Conservation (phyloP, 2,888 invertebrate genomes). For the Stenichneumon culpator region DNA sequence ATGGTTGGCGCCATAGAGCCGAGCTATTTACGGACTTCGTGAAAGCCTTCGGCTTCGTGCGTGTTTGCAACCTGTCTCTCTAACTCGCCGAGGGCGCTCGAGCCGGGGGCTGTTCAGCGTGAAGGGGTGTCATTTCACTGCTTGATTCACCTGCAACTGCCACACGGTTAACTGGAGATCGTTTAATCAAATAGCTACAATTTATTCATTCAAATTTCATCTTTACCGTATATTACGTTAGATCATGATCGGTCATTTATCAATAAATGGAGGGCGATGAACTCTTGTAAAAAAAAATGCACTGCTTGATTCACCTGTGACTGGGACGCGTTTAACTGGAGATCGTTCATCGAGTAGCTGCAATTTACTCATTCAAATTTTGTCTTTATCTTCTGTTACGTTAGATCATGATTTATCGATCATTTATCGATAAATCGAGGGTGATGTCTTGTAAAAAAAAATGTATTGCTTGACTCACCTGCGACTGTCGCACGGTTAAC, state of each 20-base stretch:
- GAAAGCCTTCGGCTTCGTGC: slow-evolving; percentile 29
- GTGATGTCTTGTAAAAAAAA: not conserved
- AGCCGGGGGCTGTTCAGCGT: slow-evolving; percentile 22
- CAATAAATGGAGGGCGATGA: not conserved
- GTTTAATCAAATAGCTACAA: slow-evolving; percentile 24
- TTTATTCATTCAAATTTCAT: slow-evolving; percentile 26
- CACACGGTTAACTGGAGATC: slow-evolving; percentile 28
- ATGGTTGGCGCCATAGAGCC: slow-evolving; percentile 52
- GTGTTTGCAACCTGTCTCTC: slow-evolving; percentile 59
- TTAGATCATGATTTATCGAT: not conserved
- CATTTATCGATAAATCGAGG: not conserved
- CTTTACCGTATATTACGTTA: slow-evolving; percentile 5
- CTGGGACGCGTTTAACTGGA: slow-evolving; percentile 26
- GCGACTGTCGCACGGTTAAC: slow-evolving; percentile 27
- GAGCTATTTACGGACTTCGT: slow-evolving; percentile 56
- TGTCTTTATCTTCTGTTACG: slow-evolving; percentile 1
- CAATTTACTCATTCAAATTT: slow-evolving; percentile 24
- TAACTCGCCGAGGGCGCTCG: slow-evolving; percentile 16
- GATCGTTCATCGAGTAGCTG: slow-evolving; percentile 18
- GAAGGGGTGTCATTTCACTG: slow-evolving; percentile 43
- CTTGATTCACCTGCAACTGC: slow-evolving; percentile 36
- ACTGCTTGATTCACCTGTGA: slow-evolving; percentile 20
- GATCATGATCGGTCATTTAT: not conserved
- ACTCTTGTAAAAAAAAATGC: not conserved
- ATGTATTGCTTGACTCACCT: slow-evolving; percentile 31